A percentile compares a stretch with the other conserved stretches of the same genome.
Conservation (phyloP, 2,113 vertebrate species). For the Hydrolagus affinis region DNA sequence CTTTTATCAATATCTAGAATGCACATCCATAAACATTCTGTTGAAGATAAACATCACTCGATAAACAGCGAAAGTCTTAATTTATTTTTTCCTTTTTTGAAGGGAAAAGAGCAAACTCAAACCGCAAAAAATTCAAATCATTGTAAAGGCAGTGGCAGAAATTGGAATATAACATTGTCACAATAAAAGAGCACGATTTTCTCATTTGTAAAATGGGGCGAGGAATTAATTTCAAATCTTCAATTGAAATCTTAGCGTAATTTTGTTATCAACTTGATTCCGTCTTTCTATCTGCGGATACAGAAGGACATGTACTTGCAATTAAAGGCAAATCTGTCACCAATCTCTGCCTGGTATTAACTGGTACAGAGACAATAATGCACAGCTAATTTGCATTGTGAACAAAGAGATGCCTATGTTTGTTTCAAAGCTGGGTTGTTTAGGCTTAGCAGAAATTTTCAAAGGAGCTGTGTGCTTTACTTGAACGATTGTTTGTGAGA, state of each 20-base stretch:
- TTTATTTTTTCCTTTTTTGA: too few species aligned
- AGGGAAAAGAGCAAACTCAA: too few species aligned
- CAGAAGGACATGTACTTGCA: neutral
- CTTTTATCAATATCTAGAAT: too few species aligned
- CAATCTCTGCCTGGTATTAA: neutral
- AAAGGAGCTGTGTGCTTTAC: too few species aligned
- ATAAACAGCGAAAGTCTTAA: too few species aligned
- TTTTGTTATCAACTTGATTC: neutral
- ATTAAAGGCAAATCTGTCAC: neutral
- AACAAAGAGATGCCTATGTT: neutral
- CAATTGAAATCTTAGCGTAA: neutral
- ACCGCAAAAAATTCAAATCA: too few species aligned
- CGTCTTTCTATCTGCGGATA: neutral
- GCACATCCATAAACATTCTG: too few species aligned
- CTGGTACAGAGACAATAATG: neutral
- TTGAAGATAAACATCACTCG: too few species aligned
- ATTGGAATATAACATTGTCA: neutral
- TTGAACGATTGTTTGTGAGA: neutral
- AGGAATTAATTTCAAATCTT: neutral
- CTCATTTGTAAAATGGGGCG: neutral
- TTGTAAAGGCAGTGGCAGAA: too few species aligned
- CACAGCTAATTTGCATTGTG: neutral
- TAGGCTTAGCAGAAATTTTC: neutral
- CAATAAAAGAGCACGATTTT: neutral
- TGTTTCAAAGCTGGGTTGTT: neutral